Evolutionary conservation across 2,888 invertebrate species (phyloP), one percentile per base, ranked within the genome.

Genomic region (Disparrhopalites patrizii): DNA sequence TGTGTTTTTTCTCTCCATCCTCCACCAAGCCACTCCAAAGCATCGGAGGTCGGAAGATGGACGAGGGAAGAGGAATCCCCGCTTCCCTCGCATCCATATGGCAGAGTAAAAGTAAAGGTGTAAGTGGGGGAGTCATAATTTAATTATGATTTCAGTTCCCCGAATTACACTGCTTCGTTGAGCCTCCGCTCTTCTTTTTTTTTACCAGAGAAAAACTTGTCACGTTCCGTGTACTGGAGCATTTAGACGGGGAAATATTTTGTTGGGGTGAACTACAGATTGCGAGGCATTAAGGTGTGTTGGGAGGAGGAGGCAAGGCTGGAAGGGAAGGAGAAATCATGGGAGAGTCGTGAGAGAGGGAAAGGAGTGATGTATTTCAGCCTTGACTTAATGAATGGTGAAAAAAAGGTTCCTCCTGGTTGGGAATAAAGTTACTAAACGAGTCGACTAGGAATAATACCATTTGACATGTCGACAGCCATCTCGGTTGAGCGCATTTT

Each of bases 381-480:
- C 36, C 18, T 8, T 18, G 40, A 40, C 27, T 31, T 61, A 61
- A 61, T 61, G 61, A 61, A 61, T 61, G 31, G 36, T 31, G 36
- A 23, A 27, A 40, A 57, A 40, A 56, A 56, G 36, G 36, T 25
- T 23, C 15, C 23, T n/a, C 23, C 47, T 47, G 47, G 47, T 28
- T 28, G 25, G 40, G 40, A 57, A 15, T 40, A 25, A 47, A 47
- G 47, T 47, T 47, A n/a, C 15, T n/a, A 43, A 23, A 28, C 15
- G 31, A 60, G 60, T 61, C 25, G 61, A 61, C 61, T 52, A 36
- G 61, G 51, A 51, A 61, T 61, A 61, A 61, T 61, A 33, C 30
- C 58, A 58, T 58, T 58, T 58, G 43, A 27, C 43, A 58, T 58
- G 43, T 58, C 27, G 28, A 58, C 40, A 47, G 25, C 20, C 25